phyloP scores from a whole-genome alignment of 2,797 vertebrate species.

The Diplodus sargus region DNA sequence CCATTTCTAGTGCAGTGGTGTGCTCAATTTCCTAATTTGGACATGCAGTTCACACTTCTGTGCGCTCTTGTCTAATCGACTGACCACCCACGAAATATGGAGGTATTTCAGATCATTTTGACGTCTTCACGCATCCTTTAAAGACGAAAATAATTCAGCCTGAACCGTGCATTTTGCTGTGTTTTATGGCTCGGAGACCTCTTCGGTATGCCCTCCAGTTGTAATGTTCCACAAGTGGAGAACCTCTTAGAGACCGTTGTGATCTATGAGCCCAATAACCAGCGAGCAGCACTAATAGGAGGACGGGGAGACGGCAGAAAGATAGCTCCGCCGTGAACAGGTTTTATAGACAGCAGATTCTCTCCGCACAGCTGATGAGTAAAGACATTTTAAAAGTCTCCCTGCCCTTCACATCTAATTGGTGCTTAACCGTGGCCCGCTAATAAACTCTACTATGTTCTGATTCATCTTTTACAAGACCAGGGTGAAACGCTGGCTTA shows the following conservation, averaged over 20 bases:
- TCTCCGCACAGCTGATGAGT: slow-evolving; percentile 60
- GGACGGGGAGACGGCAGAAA: slow-evolving; percentile 36
- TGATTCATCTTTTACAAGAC: slow-evolving; percentile 76
- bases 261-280: slow-evolving; percentile 66
- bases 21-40: slow-evolving; percentile 72
- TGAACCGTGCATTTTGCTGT: slow-evolving; percentile 14
- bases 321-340: slow-evolving; percentile 42
- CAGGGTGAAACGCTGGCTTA: slow-evolving; percentile 39
- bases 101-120: slow-evolving; percentile 21
- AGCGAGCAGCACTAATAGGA: slow-evolving; percentile 30
- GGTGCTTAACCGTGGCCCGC: slow-evolving; percentile 63
- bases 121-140: slow-evolving; percentile 15
- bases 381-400: slow-evolving; percentile 65
- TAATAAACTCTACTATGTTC: slow-evolving; percentile 67
- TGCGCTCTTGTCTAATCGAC: slow-evolving; percentile 39
- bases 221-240: slow-evolving; percentile 43
- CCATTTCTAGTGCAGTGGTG: slow-evolving; percentile 75
- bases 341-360: slow-evolving; percentile 61
- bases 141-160: slow-evolving; percentile 35
- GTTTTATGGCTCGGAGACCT: slow-evolving; percentile 35
- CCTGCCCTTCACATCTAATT: slow-evolving; percentile 73
- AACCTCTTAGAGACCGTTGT: slow-evolving; percentile 21
- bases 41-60: slow-evolving; percentile 49
- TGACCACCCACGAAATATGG: slow-evolving; percentile 47
- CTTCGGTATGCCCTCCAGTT: slow-evolving; percentile 20